These are phyloP conservation scores for Ditylenchus dipsaci DNA, from an alignment of 1,140 invertebrate species.

Conservation along the genomic window DNA sequence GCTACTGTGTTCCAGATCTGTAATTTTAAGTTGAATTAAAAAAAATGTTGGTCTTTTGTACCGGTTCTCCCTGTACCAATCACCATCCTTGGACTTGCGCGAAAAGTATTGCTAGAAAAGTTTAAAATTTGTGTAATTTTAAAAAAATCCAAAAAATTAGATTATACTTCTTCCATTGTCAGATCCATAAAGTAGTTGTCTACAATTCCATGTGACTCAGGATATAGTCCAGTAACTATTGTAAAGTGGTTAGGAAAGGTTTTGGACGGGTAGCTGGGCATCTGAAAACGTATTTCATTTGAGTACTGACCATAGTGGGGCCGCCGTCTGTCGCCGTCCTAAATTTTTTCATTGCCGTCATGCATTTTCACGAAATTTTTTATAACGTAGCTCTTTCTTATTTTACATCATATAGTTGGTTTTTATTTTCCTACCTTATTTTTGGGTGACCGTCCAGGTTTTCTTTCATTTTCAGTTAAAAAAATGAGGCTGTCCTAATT, in stretches of 20 bases:
- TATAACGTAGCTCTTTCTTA: too few relatives aligned
- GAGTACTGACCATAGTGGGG: neutral
- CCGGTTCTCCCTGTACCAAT: constrained; percentile 29
- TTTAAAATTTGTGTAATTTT: neutral
- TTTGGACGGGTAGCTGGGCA: constrained; percentile 37
- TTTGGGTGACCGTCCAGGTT: too few relatives aligned
- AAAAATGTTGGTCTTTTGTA: neutral
- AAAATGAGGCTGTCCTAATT: too few relatives aligned
- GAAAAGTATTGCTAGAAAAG: constrained; percentile 27
- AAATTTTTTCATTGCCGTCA: too few relatives aligned
- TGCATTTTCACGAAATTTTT: too few relatives aligned
- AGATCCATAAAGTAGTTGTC: constrained; percentile 66
- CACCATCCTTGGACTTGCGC: constrained; percentile 23
- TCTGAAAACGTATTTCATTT: neutral
- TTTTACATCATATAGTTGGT: too few relatives aligned
- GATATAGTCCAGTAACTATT: constrained; percentile 62
- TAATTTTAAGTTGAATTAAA: neutral
- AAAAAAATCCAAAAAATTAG: neutral
- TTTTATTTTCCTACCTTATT: too few relatives aligned
- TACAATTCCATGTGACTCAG: constrained; percentile 72
- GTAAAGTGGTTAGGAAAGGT: constrained; percentile 77
- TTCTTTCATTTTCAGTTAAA: too few relatives aligned
- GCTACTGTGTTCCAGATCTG: constrained; percentile 43
- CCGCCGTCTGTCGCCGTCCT: too few relatives aligned
- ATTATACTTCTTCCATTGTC: constrained; percentile 18